phyloP scores from a whole-genome alignment of 2,113 vertebrate species.

The Octodon degus region DNA sequence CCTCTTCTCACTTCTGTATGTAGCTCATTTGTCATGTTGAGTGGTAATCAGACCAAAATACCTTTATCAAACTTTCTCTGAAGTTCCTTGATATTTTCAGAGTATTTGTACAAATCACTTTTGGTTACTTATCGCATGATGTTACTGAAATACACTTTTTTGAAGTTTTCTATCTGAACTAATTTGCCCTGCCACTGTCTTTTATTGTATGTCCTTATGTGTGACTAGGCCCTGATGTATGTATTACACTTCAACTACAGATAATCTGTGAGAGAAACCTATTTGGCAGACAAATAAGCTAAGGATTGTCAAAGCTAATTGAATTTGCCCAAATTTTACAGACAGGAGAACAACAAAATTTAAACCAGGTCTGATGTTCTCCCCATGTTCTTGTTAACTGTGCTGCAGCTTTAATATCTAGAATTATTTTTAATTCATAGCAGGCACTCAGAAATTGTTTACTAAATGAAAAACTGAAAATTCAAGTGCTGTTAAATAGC shows the following conservation, averaged over 20 bases:
- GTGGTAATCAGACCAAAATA: neutral
- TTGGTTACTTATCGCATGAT: neutral
- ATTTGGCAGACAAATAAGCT: neutral
- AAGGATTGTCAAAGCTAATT: neutral
- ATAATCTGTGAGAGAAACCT: neutral
- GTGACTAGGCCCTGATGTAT: neutral
- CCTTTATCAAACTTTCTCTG: neutral
- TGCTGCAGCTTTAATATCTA: neutral
- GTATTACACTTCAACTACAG: neutral
- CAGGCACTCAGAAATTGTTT: neutral
- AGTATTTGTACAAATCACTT: neutral
- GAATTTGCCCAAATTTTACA: neutral
- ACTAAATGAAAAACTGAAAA: neutral
- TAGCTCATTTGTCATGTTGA: neutral
- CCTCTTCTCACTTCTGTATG: neutral
- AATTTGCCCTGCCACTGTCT: neutral
- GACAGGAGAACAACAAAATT: neutral
- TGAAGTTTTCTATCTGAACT: constrained; percentile 9
- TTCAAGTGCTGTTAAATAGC: neutral
- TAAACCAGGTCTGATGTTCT: neutral
- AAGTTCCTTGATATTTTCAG: constrained; percentile 18
- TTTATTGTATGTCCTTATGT: neutral
- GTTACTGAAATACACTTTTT: neutral
- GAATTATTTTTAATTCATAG: neutral
- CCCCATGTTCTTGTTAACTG: neutral